Evolutionary conservation across 2,888 invertebrate genomes (phyloP).

Genomic region (Leptogaster cylindrica): DNA sequence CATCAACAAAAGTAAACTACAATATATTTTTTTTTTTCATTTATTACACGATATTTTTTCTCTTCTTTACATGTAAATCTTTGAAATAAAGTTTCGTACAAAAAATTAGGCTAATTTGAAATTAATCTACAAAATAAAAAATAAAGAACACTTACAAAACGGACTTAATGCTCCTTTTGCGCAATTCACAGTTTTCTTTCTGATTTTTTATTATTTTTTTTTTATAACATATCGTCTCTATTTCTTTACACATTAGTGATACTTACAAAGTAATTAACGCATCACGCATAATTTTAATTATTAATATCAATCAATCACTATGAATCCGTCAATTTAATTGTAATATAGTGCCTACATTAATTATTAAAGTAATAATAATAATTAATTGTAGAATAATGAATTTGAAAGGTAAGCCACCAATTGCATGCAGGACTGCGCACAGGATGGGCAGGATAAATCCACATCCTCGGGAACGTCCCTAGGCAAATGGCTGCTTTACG

Average conservation of each 20-base stretch:
- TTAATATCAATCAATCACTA: slow-evolving; percentile 33
- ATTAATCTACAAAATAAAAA: slow-evolving; percentile 24
- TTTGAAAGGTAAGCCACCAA: no score
- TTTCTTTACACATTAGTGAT: slow-evolving; percentile 11
- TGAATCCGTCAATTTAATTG: slow-evolving; percentile 30
- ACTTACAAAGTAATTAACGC: slow-evolving; percentile 11
- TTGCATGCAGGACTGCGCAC: no score
- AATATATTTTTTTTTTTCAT: slow-evolving; percentile 20
- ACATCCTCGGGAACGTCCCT: no score
- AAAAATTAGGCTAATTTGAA: slow-evolving; percentile 39
- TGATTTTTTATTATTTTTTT: not conserved
- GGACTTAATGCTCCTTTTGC: slow-evolving; percentile 24
- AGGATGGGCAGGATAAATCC: no score
- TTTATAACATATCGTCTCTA: slow-evolving; percentile 24
- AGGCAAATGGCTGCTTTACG: no score
- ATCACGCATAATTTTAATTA: slow-evolving; percentile 33
- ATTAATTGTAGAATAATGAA: slow-evolving; percentile 25
- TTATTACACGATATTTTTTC: slow-evolving; percentile 36
- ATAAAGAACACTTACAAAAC: slow-evolving; percentile 31
- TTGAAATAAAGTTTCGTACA: slow-evolving; percentile 38
- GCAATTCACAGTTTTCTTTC: slow-evolving; percentile 28
- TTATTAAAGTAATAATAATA: slow-evolving; percentile 34
- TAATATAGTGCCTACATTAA: slow-evolving; percentile 28
- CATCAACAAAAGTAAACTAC: not conserved
- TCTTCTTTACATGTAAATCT: slow-evolving; percentile 31